Conservation (phyloP, 2,113 vertebrate genomes). For the Scomber japonicus region DNA sequence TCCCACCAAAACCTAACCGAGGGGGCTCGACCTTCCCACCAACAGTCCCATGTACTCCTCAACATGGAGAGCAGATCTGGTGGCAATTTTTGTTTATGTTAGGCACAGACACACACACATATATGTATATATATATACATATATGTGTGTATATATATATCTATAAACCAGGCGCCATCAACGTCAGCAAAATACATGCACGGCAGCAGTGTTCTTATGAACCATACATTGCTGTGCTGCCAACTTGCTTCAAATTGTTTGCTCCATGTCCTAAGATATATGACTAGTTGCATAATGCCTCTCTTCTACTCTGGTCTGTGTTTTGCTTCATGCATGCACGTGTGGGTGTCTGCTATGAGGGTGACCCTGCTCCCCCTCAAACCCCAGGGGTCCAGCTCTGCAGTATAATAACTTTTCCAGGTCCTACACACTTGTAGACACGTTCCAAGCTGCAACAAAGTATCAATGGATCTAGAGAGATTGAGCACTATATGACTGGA, state of each 20-base stretch:
- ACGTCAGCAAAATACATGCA: neutral
- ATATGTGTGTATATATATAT: neutral
- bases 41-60: conserved; percentile 3
- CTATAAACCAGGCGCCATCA: conserved; percentile 23
- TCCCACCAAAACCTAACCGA: conserved; percentile 39
- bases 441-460: neutral
- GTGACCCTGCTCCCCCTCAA: conserved; percentile 28
- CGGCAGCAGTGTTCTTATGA: conserved; percentile 15
- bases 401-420: conserved; percentile 63
- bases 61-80: conserved; percentile 31
- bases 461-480: neutral
- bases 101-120: no score
- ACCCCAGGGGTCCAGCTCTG: conserved; percentile 35
- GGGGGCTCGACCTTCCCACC: conserved; percentile 41
- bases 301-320: conserved; percentile 34
- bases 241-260: conserved; percentile 36
- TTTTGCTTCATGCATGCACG: conserved; percentile 56
- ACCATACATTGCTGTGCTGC: conserved; percentile 23
- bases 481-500: no score
- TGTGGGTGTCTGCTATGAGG: conserved; percentile 54
- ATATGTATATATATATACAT: neutral
- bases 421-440: neutral
- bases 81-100: conserved; percentile 26
- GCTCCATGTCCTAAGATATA: conserved; percentile 40
- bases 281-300: conserved; percentile 37